Evolutionary conservation across 2,113 vertebrate genomes (phyloP).

Genomic region (Trematocara stigmaticum): DNA sequence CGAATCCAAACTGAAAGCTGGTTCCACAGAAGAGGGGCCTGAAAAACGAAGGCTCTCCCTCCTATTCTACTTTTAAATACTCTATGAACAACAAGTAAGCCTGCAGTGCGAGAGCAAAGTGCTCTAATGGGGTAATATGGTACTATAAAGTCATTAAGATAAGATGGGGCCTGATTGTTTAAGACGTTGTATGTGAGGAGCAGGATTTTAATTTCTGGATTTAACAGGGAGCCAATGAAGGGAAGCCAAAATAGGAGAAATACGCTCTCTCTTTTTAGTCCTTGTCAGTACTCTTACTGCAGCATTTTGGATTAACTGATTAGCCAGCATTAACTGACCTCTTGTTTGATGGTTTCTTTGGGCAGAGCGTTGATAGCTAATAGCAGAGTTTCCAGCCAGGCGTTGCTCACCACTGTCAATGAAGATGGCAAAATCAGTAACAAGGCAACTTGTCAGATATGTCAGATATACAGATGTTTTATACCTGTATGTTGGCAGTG

Average conservation of each 20-base stretch:
- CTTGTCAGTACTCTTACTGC: not conserved
- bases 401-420: slow-evolving; percentile 85
- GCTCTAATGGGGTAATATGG: not conserved
- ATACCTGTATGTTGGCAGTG: slow-evolving; percentile 72
- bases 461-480: not conserved
- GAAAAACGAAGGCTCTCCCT: not conserved
- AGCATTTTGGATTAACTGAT: not conserved
- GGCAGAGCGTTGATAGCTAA: slow-evolving; percentile 85
- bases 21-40: too few relatives aligned
- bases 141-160: not conserved
- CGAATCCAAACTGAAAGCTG: too few relatives aligned
- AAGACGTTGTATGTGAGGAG: not conserved
- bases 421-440: not conserved
- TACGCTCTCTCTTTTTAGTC: not conserved
- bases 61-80: not conserved
- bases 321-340: slow-evolving; percentile 60
- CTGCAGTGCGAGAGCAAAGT: not conserved
- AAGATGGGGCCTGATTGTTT: not conserved
- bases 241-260: not conserved
- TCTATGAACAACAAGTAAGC: not conserved
- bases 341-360: slow-evolving; percentile 88
- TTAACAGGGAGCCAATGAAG: not conserved
- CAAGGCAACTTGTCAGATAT: not conserved
- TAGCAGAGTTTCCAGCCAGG: slow-evolving; percentile 92
- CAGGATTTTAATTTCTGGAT: not conserved